Evolutionary conservation across 2,888 invertebrate species (phyloP).

Genomic region (Pseudococcus viburni): DNA sequence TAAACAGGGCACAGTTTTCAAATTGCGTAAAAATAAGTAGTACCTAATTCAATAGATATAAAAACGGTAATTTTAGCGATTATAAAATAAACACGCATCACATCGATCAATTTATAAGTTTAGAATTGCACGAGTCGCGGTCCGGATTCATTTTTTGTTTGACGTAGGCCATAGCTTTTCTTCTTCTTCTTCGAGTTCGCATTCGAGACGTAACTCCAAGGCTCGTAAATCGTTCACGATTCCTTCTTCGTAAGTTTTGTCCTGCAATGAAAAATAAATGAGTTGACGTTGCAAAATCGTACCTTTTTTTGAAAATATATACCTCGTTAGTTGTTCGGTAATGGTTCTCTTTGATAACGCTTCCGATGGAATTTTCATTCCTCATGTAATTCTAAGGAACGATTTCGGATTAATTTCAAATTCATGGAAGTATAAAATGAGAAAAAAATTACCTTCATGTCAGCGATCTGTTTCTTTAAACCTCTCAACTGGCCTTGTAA

Average conservation of each 20-base stretch:
- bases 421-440: not conserved
- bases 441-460: constrained; percentile 73
- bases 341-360: not conserved
- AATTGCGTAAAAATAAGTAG: constrained; percentile 2
- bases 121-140: not conserved
- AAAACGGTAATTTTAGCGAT: constrained; percentile 44
- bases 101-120: constrained; percentile 13
- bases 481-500: constrained; percentile 76
- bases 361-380: constrained; percentile 2
- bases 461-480: constrained; percentile 77
- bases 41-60: not conserved
- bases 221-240: constrained; percentile 60
- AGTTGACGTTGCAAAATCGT: not conserved
- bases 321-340: not conserved
- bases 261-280: constrained; percentile 19
- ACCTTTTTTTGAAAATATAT: not conserved
- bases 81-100: constrained; percentile 30
- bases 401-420: not conserved
- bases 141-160: constrained; percentile 1
- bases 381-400: not conserved
- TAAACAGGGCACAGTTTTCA: constrained; percentile 11
- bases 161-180: constrained; percentile 57
- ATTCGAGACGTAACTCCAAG: constrained; percentile 63
- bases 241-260: constrained; percentile 64
- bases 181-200: constrained; percentile 64